Evolutionary conservation across 2,888 invertebrate species (phyloP), one percentile per base, ranked within the genome.

Genomic region (Strigamia crassipes): DNA sequence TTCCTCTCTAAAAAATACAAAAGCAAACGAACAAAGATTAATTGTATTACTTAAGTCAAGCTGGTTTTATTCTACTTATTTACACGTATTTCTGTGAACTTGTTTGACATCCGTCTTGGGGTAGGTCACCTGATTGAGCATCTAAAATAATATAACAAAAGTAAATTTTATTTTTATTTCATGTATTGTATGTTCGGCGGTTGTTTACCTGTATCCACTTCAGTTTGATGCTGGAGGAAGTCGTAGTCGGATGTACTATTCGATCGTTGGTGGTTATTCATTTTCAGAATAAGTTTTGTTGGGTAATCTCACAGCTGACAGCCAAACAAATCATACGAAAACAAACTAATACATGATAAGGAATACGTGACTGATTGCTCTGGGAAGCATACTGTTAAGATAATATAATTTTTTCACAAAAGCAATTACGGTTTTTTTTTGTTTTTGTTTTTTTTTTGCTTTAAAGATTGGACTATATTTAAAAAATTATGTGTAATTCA

Each of bases 1-100:
- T 84, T 85, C 85, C 18, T 84, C 83, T n/a, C 85, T 85, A 41
- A 77, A 34, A 77, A 77, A 34, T 8, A 78, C 9, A 13, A 61
- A 61, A 23, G 3, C 1, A 27, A 27, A 27, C 27, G 27, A 27
- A 27, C 27, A 27, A 27, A 27, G 27, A 27, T 27, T 27, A 27
- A 2, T 27, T 3, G 1, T 27, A 27, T 27, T 27, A 27, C 27
- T 73, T 31, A 27, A 12, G 23, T 27, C 13, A 73, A 27, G 2
- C 1, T 31, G 8, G 23, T 73, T 13, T n/a, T 13, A 73, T 73
- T n/a, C 1, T 23, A 10, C 4, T 10, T 31, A 73, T 27, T 73
- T 73, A 73, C 73, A 73, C 73, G 31, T 73, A 73, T 27, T 73
- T 73, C 73, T 73, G 73, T 23, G 73, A 31, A 27, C 73, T 27